A percentile compares a stretch with the other conserved stretches of the same genome.
phyloP scores from a whole-genome alignment of 1,140 invertebrate genomes.

The Holotrichia oblita region DNA sequence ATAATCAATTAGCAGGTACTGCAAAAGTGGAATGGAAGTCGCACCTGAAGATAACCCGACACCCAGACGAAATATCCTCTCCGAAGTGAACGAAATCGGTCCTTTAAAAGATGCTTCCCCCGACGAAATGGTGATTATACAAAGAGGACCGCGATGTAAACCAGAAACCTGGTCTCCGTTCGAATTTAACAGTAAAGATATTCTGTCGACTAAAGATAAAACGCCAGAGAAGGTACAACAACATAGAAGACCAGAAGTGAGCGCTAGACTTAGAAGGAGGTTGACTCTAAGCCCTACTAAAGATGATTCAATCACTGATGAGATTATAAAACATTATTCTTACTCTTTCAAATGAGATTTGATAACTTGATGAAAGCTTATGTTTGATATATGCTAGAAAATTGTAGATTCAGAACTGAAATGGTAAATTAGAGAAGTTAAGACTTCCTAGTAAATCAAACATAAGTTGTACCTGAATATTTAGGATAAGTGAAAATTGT shows the following conservation, averaged over 20 bases:
- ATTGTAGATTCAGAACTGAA: too few species aligned
- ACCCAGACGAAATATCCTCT: conserved; percentile 50
- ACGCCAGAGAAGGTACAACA: conserved; percentile 44
- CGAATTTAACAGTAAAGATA: conserved; percentile 50
- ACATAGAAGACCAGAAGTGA: conserved; percentile 43
- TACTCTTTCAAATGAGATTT: background rate
- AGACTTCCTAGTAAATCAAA: too few species aligned
- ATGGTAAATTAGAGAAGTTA: too few species aligned
- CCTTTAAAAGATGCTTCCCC: conserved; percentile 52
- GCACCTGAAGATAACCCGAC: conserved; percentile 44
- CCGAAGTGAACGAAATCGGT: conserved; percentile 52
- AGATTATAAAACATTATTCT: conserved; percentile 20
- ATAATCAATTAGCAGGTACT: background rate
- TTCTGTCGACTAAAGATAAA: conserved; percentile 41
- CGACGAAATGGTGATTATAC: conserved; percentile 57
- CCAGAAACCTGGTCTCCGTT: conserved; percentile 59
- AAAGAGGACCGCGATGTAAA: conserved; percentile 55
- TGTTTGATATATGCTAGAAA: too few species aligned
- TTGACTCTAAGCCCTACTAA: conserved; percentile 48
- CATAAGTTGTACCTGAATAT: too few species aligned
- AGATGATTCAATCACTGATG: background rate
- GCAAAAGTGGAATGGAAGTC: conserved; percentile 32
- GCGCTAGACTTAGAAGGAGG: conserved; percentile 47
- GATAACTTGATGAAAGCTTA: conserved; percentile 5
- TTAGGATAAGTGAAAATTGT: too few species aligned